Evolutionary conservation across 2,113 vertebrate genomes (phyloP).

Genomic region (Psammodynastes pulverulentus): DNA sequence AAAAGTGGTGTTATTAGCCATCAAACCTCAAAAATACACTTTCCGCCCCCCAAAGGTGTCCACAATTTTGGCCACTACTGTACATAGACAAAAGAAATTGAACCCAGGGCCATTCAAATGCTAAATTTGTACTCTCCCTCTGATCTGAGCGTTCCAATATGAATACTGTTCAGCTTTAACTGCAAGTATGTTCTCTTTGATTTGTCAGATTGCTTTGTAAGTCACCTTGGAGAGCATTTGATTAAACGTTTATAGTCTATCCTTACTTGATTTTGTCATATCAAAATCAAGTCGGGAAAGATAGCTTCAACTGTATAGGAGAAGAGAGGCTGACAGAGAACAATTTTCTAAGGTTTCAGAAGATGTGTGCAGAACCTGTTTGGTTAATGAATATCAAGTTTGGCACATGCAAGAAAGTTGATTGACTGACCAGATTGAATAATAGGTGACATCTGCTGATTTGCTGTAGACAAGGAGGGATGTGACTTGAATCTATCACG

Average conservation of each 20-base stretch:
- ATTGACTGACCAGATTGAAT: constrained; percentile 84
- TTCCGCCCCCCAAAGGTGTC: too few species aligned
- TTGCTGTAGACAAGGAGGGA: constrained; percentile 85
- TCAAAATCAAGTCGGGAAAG: background rate
- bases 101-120: background rate
- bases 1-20: too few species aligned
- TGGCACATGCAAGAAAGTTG: background rate
- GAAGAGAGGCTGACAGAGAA: background rate
- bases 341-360: background rate
- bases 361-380: background rate
- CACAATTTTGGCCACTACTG: too few species aligned
- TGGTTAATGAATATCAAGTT: background rate
- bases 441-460: constrained; percentile 92
- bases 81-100: background rate
- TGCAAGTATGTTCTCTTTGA: background rate
- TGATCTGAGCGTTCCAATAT: background rate
- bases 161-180: background rate
- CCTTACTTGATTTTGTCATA: background rate
- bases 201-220: background rate
- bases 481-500: constrained; percentile 94
- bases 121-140: background rate
- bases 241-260: background rate
- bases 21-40: too few species aligned
- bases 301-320: background rate
- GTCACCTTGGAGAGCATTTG: background rate